Evolutionary conservation across 2,888 invertebrate species (phyloP).

Genomic region (Zaprionus bogoriensis): DNA sequence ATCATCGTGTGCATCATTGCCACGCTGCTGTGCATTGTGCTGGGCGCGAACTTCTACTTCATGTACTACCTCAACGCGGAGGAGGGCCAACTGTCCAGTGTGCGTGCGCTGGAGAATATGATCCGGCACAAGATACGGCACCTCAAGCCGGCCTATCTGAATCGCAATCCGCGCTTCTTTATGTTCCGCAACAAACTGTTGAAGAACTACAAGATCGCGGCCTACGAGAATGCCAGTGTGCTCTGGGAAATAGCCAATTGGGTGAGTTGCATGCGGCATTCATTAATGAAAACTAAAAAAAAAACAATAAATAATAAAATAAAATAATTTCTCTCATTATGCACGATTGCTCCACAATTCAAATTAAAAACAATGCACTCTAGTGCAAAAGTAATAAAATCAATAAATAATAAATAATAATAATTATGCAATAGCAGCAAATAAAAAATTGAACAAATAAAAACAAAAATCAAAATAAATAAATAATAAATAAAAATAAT

Average conservation of each 20-base stretch:
- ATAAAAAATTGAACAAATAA: too few relatives aligned
- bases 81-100: conserved; percentile 82
- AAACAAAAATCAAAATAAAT: too few relatives aligned
- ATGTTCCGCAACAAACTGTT: conserved; percentile 82
- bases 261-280: too few relatives aligned
- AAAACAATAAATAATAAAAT: too few relatives aligned
- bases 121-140: conserved; percentile 81
- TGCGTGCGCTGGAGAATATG: conserved; percentile 80
- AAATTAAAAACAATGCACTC: too few relatives aligned
- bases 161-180: conserved; percentile 82
- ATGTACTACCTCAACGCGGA: conserved; percentile 82
- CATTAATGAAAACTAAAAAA: too few relatives aligned
- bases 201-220: conserved; percentile 79
- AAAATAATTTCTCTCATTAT: too few relatives aligned
- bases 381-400: too few relatives aligned
- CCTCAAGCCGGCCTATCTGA: conserved; percentile 81
- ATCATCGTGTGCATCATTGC: conserved; percentile 77
- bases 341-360: too few relatives aligned
- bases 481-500: too few relatives aligned
- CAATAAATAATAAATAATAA: too few relatives aligned
- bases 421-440: too few relatives aligned
- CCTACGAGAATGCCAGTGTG: conserved; percentile 84
- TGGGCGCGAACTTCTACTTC: conserved; percentile 82
- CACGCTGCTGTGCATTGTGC: conserved; percentile 71
- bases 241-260: conserved; percentile 84